phyloP scores from a whole-genome alignment of 2,797 vertebrate species.

The Glyptemys insculpta region DNA sequence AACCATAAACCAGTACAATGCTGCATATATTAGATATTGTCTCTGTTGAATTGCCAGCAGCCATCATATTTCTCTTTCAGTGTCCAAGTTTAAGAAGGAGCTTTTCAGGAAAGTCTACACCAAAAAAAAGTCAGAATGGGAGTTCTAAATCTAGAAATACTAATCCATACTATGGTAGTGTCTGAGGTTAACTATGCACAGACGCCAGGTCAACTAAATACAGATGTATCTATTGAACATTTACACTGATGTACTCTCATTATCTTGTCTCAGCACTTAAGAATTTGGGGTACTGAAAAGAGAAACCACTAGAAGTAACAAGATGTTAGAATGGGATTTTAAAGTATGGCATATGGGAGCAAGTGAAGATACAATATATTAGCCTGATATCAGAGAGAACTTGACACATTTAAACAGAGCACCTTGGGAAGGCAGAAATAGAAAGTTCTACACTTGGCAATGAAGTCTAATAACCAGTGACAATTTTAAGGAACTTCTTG shows the following conservation, averaged over 20 bases:
- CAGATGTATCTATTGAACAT: neutral
- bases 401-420: neutral
- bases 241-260: neutral
- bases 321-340: neutral
- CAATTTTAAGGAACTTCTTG: neutral
- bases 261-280: neutral
- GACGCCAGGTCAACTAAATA: neutral
- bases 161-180: fast-evolving
- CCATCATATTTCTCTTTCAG: too few relatives aligned
- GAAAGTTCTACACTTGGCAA: neutral
- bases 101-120: neutral
- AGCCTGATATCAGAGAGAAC: neutral
- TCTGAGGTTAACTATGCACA: neutral
- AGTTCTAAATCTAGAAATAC: neutral
- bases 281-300: neutral
- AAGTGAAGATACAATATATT: neutral
- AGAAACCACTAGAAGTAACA: neutral
- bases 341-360: neutral
- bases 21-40: neutral
- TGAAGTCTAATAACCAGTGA: neutral
- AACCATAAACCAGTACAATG: neutral
- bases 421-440: neutral
- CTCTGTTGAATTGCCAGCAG: neutral
- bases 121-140: neutral
- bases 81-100: neutral